Percentiles rank a stretch among this genome's conserved stretches.
Conservation (phyloP, 2,113 vertebrate species). For the Balaeniceps rex region DNA sequence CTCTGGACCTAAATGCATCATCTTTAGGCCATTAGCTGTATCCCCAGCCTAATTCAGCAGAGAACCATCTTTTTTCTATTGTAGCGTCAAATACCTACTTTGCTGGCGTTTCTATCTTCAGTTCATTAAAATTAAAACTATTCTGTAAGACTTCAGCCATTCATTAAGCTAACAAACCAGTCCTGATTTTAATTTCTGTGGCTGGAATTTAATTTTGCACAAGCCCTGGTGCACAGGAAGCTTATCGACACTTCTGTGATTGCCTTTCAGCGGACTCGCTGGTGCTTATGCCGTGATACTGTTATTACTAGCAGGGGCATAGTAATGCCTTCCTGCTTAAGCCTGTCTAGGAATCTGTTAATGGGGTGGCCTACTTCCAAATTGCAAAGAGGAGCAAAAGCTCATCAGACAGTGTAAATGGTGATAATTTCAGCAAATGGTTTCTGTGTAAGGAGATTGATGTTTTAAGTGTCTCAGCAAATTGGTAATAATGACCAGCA, state of each 20-base stretch:
- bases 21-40: not conserved
- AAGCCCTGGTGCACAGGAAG: not conserved
- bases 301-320: not conserved
- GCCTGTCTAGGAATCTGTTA: slow-evolving; percentile 1
- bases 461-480: slow-evolving; percentile 42
- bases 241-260: not conserved
- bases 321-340: not conserved
- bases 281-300: not conserved
- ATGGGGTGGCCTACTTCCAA: not conserved
- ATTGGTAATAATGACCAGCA: slow-evolving; percentile 33
- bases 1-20: not conserved
- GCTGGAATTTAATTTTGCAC: slow-evolving; percentile 7
- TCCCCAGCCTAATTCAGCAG: not conserved
- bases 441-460: slow-evolving; percentile 7
- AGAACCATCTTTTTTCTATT: not conserved
- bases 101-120: not conserved
- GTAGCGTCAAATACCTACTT: not conserved
- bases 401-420: slow-evolving; percentile 9
- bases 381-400: not conserved
- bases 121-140: not conserved
- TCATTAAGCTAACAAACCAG: slow-evolving; percentile 2
- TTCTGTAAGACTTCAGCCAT: not conserved
- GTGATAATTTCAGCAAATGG: slow-evolving; percentile 37
- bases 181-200: slow-evolving; percentile 20
- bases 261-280: not conserved